Percentiles rank a stretch among this genome's conserved stretches.
phyloP scores from a whole-genome alignment of 2,113 vertebrate species.

The Otocyon megalotis region DNA sequence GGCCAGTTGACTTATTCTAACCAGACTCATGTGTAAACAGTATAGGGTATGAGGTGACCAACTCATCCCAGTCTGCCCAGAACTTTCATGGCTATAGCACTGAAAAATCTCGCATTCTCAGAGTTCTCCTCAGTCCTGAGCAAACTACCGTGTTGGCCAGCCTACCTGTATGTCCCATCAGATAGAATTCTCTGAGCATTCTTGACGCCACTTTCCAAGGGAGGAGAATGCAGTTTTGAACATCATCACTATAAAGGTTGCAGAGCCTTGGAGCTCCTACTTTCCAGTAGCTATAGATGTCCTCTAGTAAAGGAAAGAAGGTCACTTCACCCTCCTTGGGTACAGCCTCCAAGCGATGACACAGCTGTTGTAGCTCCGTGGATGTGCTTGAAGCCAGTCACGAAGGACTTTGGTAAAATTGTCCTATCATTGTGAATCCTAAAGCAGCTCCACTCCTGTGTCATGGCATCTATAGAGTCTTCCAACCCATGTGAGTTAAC shows the following conservation, averaged over 20 bases:
- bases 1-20: background rate
- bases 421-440: background rate
- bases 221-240: background rate
- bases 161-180: background rate
- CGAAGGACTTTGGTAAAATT: conserved; percentile 23
- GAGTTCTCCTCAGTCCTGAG: background rate
- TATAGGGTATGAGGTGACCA: background rate
- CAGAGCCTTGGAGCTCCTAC: background rate
- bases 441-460: background rate
- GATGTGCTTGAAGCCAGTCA: background rate
- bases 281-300: background rate
- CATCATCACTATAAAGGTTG: background rate
- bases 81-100: background rate
- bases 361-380: background rate
- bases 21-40: background rate
- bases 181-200: background rate
- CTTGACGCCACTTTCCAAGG: background rate
- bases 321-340: background rate
- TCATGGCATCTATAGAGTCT: background rate
- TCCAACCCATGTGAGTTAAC: background rate
- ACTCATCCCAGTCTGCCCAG: background rate
- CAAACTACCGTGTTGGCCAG: background rate
- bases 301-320: background rate
- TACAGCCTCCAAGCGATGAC: background rate
- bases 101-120: background rate